Evolutionary conservation across 2,888 invertebrate genomes (phyloP).

Genomic region (Drosophila lutescens): DNA sequence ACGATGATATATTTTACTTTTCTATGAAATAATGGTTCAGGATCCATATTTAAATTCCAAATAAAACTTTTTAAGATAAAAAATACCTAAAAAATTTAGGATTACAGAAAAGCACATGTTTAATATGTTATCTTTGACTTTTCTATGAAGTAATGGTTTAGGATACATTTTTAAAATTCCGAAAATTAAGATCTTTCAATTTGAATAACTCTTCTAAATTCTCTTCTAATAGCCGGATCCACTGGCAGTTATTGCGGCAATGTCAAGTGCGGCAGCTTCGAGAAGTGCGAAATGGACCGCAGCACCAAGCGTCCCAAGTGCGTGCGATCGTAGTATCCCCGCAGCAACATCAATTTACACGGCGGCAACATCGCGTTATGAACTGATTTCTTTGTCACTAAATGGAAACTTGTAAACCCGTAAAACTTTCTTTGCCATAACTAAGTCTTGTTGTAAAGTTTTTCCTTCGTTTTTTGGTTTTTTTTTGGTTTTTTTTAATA

Average conservation of each 20-base stretch:
- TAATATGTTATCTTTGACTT: too few species aligned
- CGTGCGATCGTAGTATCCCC: slow-evolving; percentile 85
- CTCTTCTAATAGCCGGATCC: slow-evolving; percentile 67
- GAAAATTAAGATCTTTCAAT: neutral
- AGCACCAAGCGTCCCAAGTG: slow-evolving; percentile 88
- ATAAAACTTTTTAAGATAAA: too few species aligned
- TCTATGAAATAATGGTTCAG: too few species aligned
- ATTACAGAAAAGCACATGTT: too few species aligned
- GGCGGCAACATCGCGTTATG: slow-evolving; percentile 16
- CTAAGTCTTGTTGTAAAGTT: neutral
- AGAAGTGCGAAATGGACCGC: slow-evolving; percentile 89
- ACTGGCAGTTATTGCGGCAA: slow-evolving; percentile 88
- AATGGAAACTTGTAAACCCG: slow-evolving; percentile 11
- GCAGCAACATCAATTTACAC: slow-evolving; percentile 1
- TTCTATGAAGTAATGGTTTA: too few species aligned
- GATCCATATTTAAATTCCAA: too few species aligned
- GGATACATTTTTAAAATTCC: too few species aligned
- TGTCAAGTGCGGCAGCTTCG: slow-evolving; percentile 88
- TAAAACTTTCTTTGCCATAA: slow-evolving; percentile 6
- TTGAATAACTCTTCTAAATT: neutral
- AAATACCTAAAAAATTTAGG: too few species aligned
- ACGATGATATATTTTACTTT: too few species aligned
- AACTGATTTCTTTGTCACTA: slow-evolving; percentile 31
- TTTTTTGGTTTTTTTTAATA: slow-evolving; percentile 5
- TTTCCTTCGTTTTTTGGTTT: neutral